Evolutionary conservation across 1,140 invertebrate species (phyloP).

Genomic region (Gryllus bimaculatus): DNA sequence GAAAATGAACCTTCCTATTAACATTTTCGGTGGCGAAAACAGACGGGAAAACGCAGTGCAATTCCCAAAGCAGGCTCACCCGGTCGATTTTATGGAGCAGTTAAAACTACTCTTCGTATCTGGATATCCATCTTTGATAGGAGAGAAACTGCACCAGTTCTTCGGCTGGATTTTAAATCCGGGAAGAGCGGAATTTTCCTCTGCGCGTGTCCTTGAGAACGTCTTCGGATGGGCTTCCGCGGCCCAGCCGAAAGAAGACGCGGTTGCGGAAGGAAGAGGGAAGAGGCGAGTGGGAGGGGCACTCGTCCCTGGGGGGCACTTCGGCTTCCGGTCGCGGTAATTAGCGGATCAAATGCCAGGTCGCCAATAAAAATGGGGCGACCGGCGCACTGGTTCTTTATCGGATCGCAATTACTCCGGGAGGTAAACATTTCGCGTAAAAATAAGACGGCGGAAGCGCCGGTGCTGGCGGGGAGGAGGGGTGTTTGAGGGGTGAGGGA

Average conservation of each 20-base stretch:
- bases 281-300: neutral
- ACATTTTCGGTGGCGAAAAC: too few relatives aligned
- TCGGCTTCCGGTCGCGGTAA: neutral
- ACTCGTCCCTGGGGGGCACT: neutral
- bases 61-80: too few relatives aligned
- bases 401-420: neutral
- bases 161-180: neutral
- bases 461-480: too few relatives aligned
- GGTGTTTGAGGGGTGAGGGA: neutral
- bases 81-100: too few relatives aligned
- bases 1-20: too few relatives aligned
- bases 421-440: neutral
- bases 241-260: neutral
- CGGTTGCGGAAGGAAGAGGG: neutral
- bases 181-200: neutral
- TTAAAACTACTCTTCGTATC: too few relatives aligned
- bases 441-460: neutral
- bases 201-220: neutral
- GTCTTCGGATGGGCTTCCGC: neutral
- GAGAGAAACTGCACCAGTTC: neutral
- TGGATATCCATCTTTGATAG: too few relatives aligned
- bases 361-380: neutral
- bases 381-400: neutral
- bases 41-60: too few relatives aligned
- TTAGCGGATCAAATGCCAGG: slow-evolving; percentile 3